phyloP scores from a whole-genome alignment of 64 coral and sea anemone genomes.

The Catalaphyllia jardinei region DNA sequence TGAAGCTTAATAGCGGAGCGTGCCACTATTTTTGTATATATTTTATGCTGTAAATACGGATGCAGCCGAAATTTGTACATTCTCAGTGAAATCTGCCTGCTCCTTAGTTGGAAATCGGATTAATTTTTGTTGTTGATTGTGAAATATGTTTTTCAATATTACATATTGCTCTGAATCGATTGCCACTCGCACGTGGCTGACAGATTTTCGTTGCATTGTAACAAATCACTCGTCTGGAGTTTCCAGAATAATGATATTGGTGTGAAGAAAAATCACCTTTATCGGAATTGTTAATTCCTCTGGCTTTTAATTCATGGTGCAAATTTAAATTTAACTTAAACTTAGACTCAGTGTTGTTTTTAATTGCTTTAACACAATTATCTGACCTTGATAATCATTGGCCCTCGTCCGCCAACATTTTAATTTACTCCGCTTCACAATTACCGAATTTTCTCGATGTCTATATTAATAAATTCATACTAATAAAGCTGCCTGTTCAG shows the following conservation, averaged over 20 bases:
- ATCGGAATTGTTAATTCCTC: background rate
- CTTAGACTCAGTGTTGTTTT: background rate
- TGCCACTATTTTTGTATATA: background rate
- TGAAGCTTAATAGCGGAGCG: background rate
- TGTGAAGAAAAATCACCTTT: background rate
- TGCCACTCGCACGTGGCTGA: too few relatives aligned
- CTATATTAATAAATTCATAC: too few relatives aligned
- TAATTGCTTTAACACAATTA: background rate
- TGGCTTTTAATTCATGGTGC: background rate
- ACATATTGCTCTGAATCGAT: too few relatives aligned
- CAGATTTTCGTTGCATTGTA: too few relatives aligned
- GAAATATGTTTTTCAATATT: too few relatives aligned
- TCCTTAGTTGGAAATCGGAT: too few relatives aligned
- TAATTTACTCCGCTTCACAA: background rate
- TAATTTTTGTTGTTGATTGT: too few relatives aligned
- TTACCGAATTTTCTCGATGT: too few relatives aligned
- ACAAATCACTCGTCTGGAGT: too few relatives aligned
- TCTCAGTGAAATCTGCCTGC: too few relatives aligned
- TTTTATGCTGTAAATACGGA: background rate
- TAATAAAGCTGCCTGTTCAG: too few relatives aligned
- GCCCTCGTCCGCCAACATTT: background rate
- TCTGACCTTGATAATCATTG: background rate
- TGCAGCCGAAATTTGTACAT: too few relatives aligned
- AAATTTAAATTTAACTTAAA: background rate
- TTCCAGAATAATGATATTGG: background rate